These are phyloP conservation scores for Microplitis manilae DNA, from an alignment of 2,888 invertebrate genomes.

Conservation along the genomic window DNA sequence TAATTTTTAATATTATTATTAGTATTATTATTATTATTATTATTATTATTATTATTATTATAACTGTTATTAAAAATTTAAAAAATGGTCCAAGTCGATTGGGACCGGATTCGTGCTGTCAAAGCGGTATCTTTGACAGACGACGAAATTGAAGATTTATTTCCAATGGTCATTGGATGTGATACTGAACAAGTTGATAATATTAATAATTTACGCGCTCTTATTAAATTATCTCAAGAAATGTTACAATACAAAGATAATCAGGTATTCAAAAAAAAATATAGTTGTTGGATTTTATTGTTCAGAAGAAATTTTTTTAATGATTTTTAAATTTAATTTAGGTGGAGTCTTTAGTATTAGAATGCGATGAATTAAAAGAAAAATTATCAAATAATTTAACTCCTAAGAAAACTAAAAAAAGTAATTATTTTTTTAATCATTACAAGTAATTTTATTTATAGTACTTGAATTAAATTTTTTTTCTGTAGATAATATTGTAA, in stretches of 20 bases:
- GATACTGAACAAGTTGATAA: slow-evolving; percentile 76
- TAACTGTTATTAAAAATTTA: neutral
- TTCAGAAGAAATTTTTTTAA: neutral
- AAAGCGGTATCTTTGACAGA: slow-evolving; percentile 70
- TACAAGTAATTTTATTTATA: slow-evolving; percentile 21
- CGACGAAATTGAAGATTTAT: slow-evolving; percentile 78
- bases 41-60: neutral
- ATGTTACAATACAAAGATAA: slow-evolving; percentile 80
- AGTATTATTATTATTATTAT: neutral
- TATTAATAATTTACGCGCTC: slow-evolving; percentile 74
- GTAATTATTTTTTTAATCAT: slow-evolving; percentile 30
- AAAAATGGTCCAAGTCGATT: slow-evolving; percentile 59
- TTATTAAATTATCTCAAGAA: slow-evolving; percentile 79
- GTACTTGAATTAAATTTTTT: too few species aligned
- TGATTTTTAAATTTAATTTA: slow-evolving; percentile 48
- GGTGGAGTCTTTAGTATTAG: slow-evolving; percentile 74
- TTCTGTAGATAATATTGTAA: slow-evolving; percentile 37
- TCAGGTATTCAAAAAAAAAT: slow-evolving; percentile 73
- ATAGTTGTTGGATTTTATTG: neutral
- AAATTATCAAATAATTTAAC: slow-evolving; percentile 52
- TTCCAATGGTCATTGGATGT: slow-evolving; percentile 77
- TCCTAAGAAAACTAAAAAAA: slow-evolving; percentile 25
- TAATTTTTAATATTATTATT: neutral
- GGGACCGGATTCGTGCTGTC: slow-evolving; percentile 59
- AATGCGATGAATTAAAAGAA: slow-evolving; percentile 72